A percentile compares a stretch with the other conserved stretches of the same genome.
Evolutionary conservation across 2,113 vertebrate genomes (phyloP).

Genomic region (Meleagris gallopavo): DNA sequence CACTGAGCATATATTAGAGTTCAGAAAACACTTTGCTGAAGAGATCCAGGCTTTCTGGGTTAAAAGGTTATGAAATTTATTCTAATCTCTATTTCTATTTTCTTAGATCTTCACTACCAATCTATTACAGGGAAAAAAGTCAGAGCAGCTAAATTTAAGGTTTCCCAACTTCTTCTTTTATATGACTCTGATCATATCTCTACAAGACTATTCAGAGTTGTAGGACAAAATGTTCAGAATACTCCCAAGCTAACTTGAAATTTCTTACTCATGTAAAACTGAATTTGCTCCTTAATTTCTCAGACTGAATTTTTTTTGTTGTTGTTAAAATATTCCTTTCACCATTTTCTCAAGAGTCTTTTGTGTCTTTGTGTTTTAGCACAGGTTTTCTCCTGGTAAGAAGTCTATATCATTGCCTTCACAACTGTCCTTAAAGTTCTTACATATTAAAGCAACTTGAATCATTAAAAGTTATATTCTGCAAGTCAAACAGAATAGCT

Average conservation of each 20-base stretch:
- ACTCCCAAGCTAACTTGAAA: conserved; percentile 27
- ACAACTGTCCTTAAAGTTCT: not conserved
- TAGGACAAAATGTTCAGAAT: not conserved
- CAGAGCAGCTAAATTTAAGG: not conserved
- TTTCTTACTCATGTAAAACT: not conserved
- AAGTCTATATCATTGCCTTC: not conserved
- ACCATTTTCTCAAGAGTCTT: not conserved
- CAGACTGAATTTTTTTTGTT: not conserved
- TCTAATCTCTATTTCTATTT: conserved; percentile 46
- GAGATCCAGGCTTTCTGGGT: conserved; percentile 41
- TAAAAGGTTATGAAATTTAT: conserved; percentile 61
- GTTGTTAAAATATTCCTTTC: not conserved
- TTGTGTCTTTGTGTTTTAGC: not conserved
- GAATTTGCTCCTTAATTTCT: conserved; percentile 49
- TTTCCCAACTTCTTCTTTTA: not conserved
- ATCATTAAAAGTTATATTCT: not conserved
- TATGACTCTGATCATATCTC: not conserved
- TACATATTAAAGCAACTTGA: not conserved
- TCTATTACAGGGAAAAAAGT: not conserved
- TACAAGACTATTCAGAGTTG: not conserved
- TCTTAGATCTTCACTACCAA: not conserved
- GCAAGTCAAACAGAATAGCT: not conserved
- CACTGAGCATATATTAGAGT: conserved; percentile 34
- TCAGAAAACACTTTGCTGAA: conserved; percentile 42
- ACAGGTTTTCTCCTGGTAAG: not conserved